phyloP scores from a whole-genome alignment of 2,113 vertebrate species.

The Calonectris borealis region DNA sequence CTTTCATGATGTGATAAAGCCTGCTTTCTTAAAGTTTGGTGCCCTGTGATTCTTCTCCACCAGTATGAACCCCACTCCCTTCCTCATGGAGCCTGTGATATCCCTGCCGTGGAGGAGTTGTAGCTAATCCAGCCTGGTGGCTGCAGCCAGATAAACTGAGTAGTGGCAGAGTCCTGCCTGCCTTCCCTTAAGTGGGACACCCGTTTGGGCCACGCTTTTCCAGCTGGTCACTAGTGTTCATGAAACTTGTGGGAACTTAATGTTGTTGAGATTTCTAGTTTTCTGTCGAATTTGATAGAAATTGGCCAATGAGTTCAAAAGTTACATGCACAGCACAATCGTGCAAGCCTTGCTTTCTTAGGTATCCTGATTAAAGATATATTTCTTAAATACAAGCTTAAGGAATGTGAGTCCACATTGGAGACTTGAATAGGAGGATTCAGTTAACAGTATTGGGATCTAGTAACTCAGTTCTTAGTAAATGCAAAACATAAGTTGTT shows the following conservation, averaged over 20 bases:
- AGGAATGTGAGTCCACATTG: background rate
- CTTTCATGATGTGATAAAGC: background rate
- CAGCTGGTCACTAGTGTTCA: background rate
- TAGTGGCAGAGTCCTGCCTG: background rate
- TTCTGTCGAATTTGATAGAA: background rate
- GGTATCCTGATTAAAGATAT: background rate
- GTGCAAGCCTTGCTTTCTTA: background rate
- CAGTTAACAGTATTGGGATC: background rate
- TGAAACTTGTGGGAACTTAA: background rate
- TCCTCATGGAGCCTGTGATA: background rate
- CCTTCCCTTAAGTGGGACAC: background rate
- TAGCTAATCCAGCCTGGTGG: background rate
- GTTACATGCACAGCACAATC: background rate
- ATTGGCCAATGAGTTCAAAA: background rate
- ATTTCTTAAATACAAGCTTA: background rate
- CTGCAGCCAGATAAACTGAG: background rate
- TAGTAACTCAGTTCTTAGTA: background rate
- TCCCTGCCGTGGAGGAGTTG: background rate
- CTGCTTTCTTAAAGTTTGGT: background rate
- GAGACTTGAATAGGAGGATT: background rate
- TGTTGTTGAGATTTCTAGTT: background rate
- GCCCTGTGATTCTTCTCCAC: background rate
- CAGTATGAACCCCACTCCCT: background rate
- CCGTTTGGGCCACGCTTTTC: fast-evolving
- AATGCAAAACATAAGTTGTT: background rate